Evolutionary conservation across 2,113 vertebrate genomes (phyloP).

Genomic region (Cromileptes altivelis): DNA sequence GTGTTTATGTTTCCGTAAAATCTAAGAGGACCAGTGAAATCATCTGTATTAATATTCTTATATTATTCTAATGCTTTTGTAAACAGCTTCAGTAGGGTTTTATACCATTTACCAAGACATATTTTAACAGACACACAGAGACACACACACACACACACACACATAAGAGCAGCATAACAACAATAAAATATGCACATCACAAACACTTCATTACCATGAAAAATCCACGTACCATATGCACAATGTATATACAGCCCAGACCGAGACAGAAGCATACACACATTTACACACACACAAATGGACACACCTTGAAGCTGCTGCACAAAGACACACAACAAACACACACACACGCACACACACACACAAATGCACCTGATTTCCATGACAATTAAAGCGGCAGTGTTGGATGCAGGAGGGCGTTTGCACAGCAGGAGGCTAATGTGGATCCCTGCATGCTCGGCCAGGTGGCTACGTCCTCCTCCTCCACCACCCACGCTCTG

Average conservation of each 20-base stretch:
- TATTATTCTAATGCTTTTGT: neutral
- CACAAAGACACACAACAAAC: constrained; percentile 17
- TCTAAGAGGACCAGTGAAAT: too few species aligned
- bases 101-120: too few species aligned
- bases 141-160: neutral
- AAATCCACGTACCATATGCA: constrained; percentile 19
- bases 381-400: constrained; percentile 81
- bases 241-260: constrained; percentile 1
- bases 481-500: constrained; percentile 41
- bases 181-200: constrained; percentile 8
- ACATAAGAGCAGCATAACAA: neutral
- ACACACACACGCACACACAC: constrained; percentile 30
- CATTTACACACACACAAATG: constrained; percentile 3
- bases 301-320: constrained; percentile 10
- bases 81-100: neutral
- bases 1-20: neutral
- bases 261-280: constrained; percentile 24
- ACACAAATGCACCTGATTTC: constrained; percentile 70
- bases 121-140: neutral
- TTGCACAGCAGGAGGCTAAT: constrained; percentile 79
- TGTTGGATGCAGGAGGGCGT: constrained; percentile 70
- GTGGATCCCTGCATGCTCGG: constrained; percentile 65
- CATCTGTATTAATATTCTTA: too few species aligned
- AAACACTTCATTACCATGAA: constrained; percentile 27
- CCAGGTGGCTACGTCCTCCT: constrained; percentile 70